A percentile compares a stretch with the other conserved stretches of the same genome.
These are phyloP conservation scores for Ibycter americanus DNA, from an alignment of 2,797 vertebrate species.

Conservation along the genomic window DNA sequence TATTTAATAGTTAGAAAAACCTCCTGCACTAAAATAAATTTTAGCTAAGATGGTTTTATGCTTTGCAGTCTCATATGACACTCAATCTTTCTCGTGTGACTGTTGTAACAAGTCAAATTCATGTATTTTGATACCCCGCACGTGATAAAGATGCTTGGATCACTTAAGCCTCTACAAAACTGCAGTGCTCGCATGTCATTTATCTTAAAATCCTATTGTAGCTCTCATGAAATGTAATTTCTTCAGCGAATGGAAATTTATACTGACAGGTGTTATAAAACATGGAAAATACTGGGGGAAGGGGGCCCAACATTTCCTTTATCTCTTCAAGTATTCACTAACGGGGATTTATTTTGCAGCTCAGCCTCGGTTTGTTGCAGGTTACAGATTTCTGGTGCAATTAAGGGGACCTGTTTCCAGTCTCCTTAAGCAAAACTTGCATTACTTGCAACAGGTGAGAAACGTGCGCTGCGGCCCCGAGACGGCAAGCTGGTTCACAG, in stretches of 20 bases:
- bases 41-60: neutral
- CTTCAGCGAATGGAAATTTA: conserved; percentile 40
- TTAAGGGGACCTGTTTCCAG: neutral
- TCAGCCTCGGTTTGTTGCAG: neutral
- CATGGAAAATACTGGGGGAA: neutral
- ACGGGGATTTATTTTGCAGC: neutral
- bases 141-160: conserved; percentile 23
- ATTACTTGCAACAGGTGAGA: neutral
- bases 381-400: neutral
- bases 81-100: neutral
- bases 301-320: neutral
- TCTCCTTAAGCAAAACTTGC: neutral
- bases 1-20: neutral
- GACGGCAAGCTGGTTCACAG: neutral
- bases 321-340: neutral
- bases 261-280: conserved; percentile 49
- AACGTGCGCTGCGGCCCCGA: accelerated
- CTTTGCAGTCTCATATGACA: neutral
- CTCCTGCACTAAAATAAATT: neutral
- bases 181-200: conserved; percentile 22
- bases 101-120: conserved; percentile 26
- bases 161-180: neutral
- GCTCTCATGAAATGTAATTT: conserved; percentile 12
- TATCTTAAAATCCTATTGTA: conserved; percentile 55
- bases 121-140: neutral